These are phyloP conservation scores for Mellilla xanthometata DNA, from an alignment of 2,888 invertebrate species.

Conservation along the genomic window DNA sequence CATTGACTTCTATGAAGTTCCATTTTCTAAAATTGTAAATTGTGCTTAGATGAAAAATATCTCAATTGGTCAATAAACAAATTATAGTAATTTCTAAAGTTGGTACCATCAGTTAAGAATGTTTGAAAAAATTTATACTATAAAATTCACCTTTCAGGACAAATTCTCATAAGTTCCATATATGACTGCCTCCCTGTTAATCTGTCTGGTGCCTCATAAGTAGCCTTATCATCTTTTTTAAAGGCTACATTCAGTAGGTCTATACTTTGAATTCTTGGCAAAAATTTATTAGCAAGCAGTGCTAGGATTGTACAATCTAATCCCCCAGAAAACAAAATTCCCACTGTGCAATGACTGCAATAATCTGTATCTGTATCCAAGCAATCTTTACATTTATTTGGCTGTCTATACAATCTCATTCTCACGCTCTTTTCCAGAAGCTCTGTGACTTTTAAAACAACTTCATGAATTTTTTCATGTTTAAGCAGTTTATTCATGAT, in stretches of 20 bases:
- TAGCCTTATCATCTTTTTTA: conserved; percentile 70
- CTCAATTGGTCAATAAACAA: too few species aligned
- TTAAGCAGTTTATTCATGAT: conserved; percentile 66
- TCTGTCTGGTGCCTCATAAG: conserved; percentile 92
- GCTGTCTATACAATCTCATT: conserved; percentile 83
- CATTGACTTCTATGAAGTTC: conserved; percentile 92
- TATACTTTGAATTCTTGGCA: conserved; percentile 86
- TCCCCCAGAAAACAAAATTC: conserved; percentile 97
- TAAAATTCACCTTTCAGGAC: conserved; percentile 79
- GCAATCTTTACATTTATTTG: conserved; percentile 84
- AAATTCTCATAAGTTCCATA: conserved; percentile 85
- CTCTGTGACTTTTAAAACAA: conserved; percentile 68
- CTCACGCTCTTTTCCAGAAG: conserved; percentile 83
- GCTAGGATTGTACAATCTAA: conserved; percentile 97
- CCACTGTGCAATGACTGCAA: conserved; percentile 86
- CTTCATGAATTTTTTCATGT: conserved; percentile 54
- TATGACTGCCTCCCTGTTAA: conserved; percentile 88
- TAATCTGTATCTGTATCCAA: conserved; percentile 40
- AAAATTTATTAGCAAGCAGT: conserved; percentile 87
- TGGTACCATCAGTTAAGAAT: too few species aligned
- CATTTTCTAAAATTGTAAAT: too few species aligned
- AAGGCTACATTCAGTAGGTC: conserved; percentile 98
- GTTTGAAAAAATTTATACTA: background rate
- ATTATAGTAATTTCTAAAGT: too few species aligned
- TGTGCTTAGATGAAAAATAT: too few species aligned